Evolutionary conservation across 2,888 invertebrate species (phyloP).

Genomic region (Ennomos quercinarius): DNA sequence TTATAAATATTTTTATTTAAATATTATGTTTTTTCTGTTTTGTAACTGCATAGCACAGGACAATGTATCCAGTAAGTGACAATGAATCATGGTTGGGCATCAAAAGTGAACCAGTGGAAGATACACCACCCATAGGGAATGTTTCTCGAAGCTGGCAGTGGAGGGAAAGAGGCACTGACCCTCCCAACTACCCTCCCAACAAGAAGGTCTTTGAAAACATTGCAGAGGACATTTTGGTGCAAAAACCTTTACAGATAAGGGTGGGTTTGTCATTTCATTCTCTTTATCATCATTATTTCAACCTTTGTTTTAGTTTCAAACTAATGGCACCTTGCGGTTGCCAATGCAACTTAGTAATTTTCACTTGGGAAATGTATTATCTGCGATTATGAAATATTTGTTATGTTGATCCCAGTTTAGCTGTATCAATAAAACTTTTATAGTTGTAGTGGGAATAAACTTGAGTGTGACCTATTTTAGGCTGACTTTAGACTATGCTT

Average conservation of each 20-base stretch:
- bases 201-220: conserved; percentile 85
- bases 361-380: no score
- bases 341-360: no score
- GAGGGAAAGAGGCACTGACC: conserved; percentile 74
- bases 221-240: conserved; percentile 88
- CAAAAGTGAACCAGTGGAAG: conserved; percentile 71
- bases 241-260: conserved; percentile 86
- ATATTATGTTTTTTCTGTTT: background rate
- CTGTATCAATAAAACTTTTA: no score
- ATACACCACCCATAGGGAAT: conserved; percentile 67
- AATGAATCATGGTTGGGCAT: conserved; percentile 70
- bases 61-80: conserved; percentile 76
- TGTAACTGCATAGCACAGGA: conserved; percentile 11
- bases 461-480: no score
- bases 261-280: conserved; percentile 64
- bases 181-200: conserved; percentile 68
- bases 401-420: no score
- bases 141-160: conserved; percentile 78
- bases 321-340: no score
- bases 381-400: no score
- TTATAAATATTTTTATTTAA: no score
- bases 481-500: no score
- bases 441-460: no score
- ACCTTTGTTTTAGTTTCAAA: no score
- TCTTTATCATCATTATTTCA: background rate